phyloP scores from a whole-genome alignment of 2,888 invertebrate genomes.

The Brachyptera putata region DNA sequence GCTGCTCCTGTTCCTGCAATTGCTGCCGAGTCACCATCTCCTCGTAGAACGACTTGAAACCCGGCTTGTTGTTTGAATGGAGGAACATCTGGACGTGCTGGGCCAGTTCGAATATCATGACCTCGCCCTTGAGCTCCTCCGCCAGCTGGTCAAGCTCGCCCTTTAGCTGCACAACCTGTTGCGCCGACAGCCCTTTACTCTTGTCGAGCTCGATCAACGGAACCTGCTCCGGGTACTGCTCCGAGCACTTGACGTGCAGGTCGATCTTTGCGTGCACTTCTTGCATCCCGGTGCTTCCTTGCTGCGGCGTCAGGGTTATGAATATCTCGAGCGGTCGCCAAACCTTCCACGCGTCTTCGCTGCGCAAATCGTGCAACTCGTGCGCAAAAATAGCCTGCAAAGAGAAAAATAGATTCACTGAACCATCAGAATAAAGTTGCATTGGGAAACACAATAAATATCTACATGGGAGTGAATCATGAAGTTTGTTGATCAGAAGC shows the following conservation, averaged over 20 bases:
- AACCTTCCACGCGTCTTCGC: conserved; percentile 55
- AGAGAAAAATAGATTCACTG: conserved; percentile 12
- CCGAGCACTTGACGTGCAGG: conserved; percentile 68
- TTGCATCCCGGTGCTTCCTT: conserved; percentile 63
- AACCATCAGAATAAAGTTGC: too few relatives aligned
- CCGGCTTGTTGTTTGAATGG: conserved; percentile 74
- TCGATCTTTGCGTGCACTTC: conserved; percentile 69
- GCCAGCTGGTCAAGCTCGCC: conserved; percentile 58
- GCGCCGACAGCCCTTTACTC: conserved; percentile 72
- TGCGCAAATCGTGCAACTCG: conserved; percentile 63
- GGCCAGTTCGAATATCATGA: conserved; percentile 81
- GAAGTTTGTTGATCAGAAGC: too few relatives aligned
- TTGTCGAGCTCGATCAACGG: conserved; percentile 69
- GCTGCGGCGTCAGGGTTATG: conserved; percentile 69
- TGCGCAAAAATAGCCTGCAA: conserved; percentile 70
- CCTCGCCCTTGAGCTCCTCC: conserved; percentile 62
- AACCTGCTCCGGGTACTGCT: conserved; percentile 72
- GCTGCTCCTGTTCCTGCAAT: conserved; percentile 56
- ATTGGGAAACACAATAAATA: too few relatives aligned
- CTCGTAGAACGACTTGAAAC: conserved; percentile 79
- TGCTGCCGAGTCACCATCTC: conserved; percentile 77
- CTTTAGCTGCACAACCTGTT: conserved; percentile 58
- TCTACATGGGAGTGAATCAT: too few relatives aligned
- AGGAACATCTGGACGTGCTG: conserved; percentile 74
- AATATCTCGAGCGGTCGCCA: conserved; percentile 73